These are phyloP conservation scores for Protosalanx chinensis DNA, from an alignment of 2,797 vertebrate species.

Conservation along the genomic window DNA sequence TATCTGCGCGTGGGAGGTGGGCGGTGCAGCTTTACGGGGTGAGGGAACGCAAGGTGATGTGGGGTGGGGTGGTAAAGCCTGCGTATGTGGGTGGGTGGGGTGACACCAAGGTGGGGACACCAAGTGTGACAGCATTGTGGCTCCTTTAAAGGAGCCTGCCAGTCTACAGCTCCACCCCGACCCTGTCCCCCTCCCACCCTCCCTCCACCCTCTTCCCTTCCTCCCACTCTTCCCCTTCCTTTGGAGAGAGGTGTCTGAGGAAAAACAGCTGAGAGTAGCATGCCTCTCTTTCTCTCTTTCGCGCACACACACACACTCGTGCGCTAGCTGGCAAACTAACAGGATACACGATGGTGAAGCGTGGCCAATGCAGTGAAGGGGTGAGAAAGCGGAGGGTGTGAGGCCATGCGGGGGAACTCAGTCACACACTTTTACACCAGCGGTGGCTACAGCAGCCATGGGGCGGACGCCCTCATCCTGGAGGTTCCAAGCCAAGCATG, in stretches of 20 bases:
- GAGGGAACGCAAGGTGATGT: background rate
- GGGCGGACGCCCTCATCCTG: conserved; percentile 75
- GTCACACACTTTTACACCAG: conserved; percentile 20
- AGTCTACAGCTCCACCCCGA: conserved; percentile 50
- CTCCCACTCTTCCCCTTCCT: conserved; percentile 50
- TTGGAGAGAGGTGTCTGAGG: conserved; percentile 78
- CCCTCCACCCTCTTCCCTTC: background rate
- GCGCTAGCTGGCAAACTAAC: conserved; percentile 65
- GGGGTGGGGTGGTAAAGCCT: conserved; percentile 2
- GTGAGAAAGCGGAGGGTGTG: conserved; percentile 44
- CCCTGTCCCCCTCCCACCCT: conserved; percentile 26
- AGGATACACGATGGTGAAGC: conserved; percentile 55
- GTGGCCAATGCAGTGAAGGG: conserved; percentile 60
- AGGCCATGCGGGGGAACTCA: conserved; percentile 7
- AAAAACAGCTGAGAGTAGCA: conserved; percentile 64
- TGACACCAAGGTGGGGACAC: background rate
- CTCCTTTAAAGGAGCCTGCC: conserved; percentile 48
- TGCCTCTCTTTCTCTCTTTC: conserved; percentile 58
- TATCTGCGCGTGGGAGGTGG: conserved; percentile 20
- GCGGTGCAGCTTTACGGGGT: background rate
- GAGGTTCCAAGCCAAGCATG: conserved; percentile 67
- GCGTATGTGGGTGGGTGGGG: background rate
- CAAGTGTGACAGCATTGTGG: conserved; percentile 31
- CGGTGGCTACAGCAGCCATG: conserved; percentile 25
- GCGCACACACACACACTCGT: conserved; percentile 3